phyloP scores from a whole-genome alignment of 2,113 vertebrate genomes.

The Nycticorax nycticorax region DNA sequence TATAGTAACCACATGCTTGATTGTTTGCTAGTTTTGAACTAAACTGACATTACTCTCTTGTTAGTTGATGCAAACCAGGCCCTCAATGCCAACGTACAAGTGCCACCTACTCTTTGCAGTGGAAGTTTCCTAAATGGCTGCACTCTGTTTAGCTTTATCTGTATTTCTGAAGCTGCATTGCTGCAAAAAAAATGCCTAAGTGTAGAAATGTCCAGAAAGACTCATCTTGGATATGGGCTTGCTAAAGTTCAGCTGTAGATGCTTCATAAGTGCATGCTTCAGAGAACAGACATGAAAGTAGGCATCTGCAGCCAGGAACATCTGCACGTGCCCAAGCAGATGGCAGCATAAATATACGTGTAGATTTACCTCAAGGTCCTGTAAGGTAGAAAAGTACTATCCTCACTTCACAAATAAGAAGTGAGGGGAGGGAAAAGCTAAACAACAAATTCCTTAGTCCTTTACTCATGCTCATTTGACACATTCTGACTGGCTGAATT shows the following conservation, averaged over 20 bases:
- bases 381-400: background rate
- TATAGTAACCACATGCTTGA: background rate
- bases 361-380: background rate
- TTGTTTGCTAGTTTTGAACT: background rate
- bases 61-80: background rate
- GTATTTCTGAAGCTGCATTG: background rate
- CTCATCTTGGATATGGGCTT: background rate
- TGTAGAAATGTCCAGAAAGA: background rate
- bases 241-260: background rate
- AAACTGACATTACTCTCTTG: background rate
- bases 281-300: rapidly evolving
- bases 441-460: background rate
- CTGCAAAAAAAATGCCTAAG: rapidly evolving
- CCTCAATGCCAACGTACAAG: background rate
- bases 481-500: background rate
- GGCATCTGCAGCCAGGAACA: background rate
- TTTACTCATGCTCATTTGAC: background rate
- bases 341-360: rapidly evolving
- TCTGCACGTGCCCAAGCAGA: rapidly evolving
- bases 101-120: too few species aligned
- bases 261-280: background rate
- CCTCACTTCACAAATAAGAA: background rate
- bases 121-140: background rate
- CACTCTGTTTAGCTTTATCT: background rate
- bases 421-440: background rate